Base-by-base conservation (phyloP, 2,888 invertebrate species). In the Pycnomerus fuliginosus region DNA sequence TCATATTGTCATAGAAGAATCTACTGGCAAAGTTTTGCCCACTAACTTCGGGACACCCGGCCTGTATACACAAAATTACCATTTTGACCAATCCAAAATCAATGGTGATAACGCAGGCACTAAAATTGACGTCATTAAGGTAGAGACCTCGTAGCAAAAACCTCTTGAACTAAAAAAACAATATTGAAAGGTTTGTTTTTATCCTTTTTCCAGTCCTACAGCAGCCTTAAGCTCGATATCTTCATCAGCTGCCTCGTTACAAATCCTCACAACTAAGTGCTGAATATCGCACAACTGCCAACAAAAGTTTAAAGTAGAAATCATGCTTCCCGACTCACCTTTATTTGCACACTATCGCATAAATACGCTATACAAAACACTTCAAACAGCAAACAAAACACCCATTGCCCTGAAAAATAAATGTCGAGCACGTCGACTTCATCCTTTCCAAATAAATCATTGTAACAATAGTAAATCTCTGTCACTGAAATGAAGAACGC, bases 381-480 rank as follows among this genome's bases (percentile, higher is more conserved):
- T 33, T 55, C 55, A 7, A 52, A 8, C 15, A 53, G 22, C 40
- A 52, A 53, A 1, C 52, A 16, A n/a, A 44, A 16, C 4, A 28
- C 44, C 57, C 54, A 56, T 23, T 56, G 56, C n/a, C 47, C 20
- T 17, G 49, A 53, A 20, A 52, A 51, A 42, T 46, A 53, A 10
- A 47, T 35, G 30, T 50, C 48, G 3, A 32, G 11, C 2, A 46
- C 7, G 16, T 43, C 22, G 10, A n/a, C n/a, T n/a, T n/a, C n/a
- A n/a, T 35, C 13, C 5, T 4, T 10, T 13, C 25, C n/a, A n/a
- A 34, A 34, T 5, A 44, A 20, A 11, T 15, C 13, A 7, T 29
- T 40, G 22, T 52, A 56, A 33, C 45, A 47, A 13, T 37, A 44
- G 22, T 53, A 55, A 10, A 53, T 38, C 44, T 53, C 44, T 8